Evolutionary conservation across 2,797 vertebrate species (phyloP).

Genomic region (Limosa lapponica): DNA sequence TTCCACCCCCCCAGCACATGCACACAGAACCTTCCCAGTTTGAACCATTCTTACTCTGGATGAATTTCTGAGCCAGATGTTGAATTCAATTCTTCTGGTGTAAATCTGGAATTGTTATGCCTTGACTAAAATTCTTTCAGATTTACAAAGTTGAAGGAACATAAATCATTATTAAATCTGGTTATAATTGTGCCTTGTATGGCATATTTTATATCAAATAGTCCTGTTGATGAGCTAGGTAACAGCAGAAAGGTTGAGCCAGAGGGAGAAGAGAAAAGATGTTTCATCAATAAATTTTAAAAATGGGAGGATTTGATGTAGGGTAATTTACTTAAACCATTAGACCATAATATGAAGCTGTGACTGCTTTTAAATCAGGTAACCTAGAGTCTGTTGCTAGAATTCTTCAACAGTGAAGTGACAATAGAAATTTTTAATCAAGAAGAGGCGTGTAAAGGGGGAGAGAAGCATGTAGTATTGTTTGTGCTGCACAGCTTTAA

Average conservation of each 20-base stretch:
- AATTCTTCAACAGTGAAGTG: conserved; percentile 81
- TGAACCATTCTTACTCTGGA: background rate
- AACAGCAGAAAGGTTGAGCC: background rate
- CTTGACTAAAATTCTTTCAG: background rate
- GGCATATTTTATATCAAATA: background rate
- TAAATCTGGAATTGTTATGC: background rate
- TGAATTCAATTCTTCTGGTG: background rate
- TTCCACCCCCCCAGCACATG: background rate
- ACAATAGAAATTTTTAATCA: conserved; percentile 79
- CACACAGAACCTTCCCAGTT: background rate
- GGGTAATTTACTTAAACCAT: background rate
- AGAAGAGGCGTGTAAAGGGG: conserved; percentile 80
- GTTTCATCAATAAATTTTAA: background rate
- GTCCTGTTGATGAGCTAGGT: background rate
- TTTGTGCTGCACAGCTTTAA: conserved; percentile 74
- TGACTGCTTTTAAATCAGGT: conserved; percentile 63
- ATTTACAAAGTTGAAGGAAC: background rate
- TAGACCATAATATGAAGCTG: background rate
- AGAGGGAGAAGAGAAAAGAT: background rate
- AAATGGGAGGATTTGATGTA: background rate
- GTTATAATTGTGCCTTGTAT: background rate
- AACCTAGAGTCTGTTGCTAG: conserved; percentile 81
- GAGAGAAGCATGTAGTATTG: conserved; percentile 83
- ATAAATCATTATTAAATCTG: background rate
- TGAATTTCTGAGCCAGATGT: conserved; percentile 6